Conservation (phyloP, 2,797 vertebrate genomes). For the Danio tinwini region DNA sequence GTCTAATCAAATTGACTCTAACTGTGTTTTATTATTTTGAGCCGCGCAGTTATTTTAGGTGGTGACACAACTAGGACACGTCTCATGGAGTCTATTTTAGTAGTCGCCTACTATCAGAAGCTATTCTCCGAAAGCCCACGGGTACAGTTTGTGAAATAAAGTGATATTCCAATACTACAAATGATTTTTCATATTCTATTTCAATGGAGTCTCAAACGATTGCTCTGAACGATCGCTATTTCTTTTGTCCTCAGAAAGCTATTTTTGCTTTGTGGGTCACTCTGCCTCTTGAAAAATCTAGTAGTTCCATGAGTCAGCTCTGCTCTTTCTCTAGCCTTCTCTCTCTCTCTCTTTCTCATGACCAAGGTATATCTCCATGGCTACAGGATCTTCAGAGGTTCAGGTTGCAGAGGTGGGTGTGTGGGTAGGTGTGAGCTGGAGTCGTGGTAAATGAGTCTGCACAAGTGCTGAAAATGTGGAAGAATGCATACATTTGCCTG, state of each 20-base stretch:
- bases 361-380: constrained; percentile 59
- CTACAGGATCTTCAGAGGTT: constrained; percentile 54
- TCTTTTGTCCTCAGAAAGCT: not conserved
- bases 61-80: constrained; percentile 34
- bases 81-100: constrained; percentile 31
- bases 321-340: constrained; percentile 38
- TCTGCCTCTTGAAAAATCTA: constrained; percentile 33
- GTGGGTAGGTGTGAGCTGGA: constrained; percentile 53
- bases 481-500: constrained; percentile 12
- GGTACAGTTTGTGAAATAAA: not conserved
- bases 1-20: too few species aligned
- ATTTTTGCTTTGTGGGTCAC: constrained; percentile 28
- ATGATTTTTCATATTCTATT: not conserved
- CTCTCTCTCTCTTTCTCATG: constrained; percentile 40
- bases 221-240: not conserved
- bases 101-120: not conserved
- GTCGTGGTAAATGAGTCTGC: constrained; percentile 37
- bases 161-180: not conserved
- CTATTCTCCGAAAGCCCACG: constrained; percentile 8
- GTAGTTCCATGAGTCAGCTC: constrained; percentile 53
- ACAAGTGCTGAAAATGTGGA: constrained; percentile 28
- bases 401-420: constrained; percentile 50
- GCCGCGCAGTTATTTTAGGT: constrained; percentile 5
- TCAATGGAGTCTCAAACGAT: not conserved
- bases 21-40: not conserved